Conservation (phyloP, 2,888 invertebrate species). For the Lasioglossum oenotherae region DNA sequence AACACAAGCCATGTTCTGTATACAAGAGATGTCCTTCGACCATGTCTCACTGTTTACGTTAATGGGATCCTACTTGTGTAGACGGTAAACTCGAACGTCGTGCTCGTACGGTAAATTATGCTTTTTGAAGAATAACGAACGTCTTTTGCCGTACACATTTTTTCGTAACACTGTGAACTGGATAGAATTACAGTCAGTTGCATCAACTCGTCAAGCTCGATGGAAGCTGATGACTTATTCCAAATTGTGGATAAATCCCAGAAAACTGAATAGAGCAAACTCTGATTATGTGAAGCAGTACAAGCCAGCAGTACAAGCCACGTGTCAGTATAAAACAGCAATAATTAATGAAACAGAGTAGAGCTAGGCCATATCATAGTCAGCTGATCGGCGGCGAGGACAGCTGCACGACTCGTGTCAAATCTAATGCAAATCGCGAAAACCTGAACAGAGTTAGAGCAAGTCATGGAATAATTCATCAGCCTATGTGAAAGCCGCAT, state of each 20-base stretch:
- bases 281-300: background rate
- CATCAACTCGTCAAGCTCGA: background rate
- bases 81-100: background rate
- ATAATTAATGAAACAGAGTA: background rate
- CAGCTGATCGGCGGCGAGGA: background rate
- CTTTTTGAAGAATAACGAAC: background rate
- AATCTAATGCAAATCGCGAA: background rate
- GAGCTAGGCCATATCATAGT: background rate
- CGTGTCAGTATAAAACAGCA: background rate
- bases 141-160: background rate
- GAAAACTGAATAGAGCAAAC: background rate
- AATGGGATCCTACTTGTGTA: background rate
- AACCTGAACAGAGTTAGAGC: background rate
- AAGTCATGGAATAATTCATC: background rate
- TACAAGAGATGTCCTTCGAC: background rate
- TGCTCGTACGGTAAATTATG: background rate
- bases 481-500: background rate
- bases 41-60: background rate
- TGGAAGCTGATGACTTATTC: background rate
- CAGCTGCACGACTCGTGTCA: background rate
- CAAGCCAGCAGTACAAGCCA: too few relatives aligned
- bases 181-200: background rate
- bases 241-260: background rate
- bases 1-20: background rate
- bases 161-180: background rate